Percentiles rank a stretch among this genome's conserved stretches.
phyloP scores from a whole-genome alignment of 2,797 vertebrate species.

The Tauraco hartlaubi region DNA sequence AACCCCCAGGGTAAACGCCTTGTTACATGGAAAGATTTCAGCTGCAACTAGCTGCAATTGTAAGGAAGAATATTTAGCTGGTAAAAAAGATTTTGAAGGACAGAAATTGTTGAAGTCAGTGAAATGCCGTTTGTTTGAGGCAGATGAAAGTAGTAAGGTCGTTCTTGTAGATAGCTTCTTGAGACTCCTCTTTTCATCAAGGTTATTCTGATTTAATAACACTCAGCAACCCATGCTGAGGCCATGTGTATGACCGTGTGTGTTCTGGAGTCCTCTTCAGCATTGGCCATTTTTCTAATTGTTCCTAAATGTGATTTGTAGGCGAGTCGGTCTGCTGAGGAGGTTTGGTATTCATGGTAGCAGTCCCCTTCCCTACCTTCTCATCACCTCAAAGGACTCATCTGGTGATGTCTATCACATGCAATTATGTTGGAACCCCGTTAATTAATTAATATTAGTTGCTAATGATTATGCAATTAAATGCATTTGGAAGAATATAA shows the following conservation, averaged over 20 bases:
- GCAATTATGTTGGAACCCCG: neutral
- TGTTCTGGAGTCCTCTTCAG: neutral
- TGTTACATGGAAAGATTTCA: neutral
- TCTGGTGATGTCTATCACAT: conserved; percentile 29
- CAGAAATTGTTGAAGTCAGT: neutral
- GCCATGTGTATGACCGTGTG: rapidly evolving
- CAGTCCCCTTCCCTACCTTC: neutral
- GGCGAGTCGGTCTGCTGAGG: neutral
- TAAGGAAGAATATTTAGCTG: neutral
- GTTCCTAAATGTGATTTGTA: neutral
- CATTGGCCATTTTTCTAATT: neutral
- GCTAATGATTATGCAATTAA: conserved; percentile 44
- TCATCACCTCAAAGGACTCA: neutral
- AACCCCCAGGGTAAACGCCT: neutral
- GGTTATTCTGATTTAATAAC: neutral
- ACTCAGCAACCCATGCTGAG: neutral
- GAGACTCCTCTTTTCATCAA: neutral
- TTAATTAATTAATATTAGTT: conserved; percentile 63
- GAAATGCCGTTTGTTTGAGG: neutral
- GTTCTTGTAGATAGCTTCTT: neutral
- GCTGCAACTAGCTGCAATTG: neutral
- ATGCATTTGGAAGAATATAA: conserved; percentile 46
- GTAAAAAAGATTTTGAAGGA: neutral
- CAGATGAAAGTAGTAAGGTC: neutral
- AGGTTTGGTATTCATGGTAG: conserved; percentile 21